Conservation (phyloP, 2,113 vertebrate genomes). For the Tragelaphus strepsiceros region DNA sequence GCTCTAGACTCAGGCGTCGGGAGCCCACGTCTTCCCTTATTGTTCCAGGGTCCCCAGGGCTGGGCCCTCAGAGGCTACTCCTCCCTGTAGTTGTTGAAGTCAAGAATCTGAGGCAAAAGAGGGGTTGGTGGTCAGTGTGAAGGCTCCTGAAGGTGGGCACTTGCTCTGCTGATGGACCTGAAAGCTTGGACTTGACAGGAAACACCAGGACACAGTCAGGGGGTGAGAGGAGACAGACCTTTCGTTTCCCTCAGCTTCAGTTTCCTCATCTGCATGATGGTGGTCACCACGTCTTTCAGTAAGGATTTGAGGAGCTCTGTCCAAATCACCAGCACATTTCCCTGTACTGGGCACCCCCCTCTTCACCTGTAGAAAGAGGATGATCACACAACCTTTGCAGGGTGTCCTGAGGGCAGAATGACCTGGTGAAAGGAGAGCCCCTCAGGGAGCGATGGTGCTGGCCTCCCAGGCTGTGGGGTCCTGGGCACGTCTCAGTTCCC, state of each 20-base stretch:
- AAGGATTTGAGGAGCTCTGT: not conserved
- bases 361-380: not conserved
- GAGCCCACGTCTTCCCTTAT: not conserved
- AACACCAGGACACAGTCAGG: not conserved
- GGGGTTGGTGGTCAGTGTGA: not conserved
- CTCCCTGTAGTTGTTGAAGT: not conserved
- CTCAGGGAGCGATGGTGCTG: not conserved
- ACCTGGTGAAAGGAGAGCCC: not conserved
- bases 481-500: not conserved
- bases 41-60: no score
- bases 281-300: not conserved
- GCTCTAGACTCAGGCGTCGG: not conserved
- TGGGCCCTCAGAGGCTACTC: no score
- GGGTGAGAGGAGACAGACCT: not conserved
- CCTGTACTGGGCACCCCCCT: not conserved
- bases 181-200: not conserved
- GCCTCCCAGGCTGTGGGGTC: not conserved
- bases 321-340: not conserved
- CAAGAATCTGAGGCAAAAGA: not conserved
- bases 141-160: not conserved
- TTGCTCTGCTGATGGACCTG: not conserved
- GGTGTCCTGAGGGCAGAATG: accelerated
- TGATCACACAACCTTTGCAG: not conserved
- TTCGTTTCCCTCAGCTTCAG: not conserved
- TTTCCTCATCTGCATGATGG: not conserved